Evolutionary conservation across 2,113 vertebrate genomes (phyloP).

Genomic region (Mola mola): DNA sequence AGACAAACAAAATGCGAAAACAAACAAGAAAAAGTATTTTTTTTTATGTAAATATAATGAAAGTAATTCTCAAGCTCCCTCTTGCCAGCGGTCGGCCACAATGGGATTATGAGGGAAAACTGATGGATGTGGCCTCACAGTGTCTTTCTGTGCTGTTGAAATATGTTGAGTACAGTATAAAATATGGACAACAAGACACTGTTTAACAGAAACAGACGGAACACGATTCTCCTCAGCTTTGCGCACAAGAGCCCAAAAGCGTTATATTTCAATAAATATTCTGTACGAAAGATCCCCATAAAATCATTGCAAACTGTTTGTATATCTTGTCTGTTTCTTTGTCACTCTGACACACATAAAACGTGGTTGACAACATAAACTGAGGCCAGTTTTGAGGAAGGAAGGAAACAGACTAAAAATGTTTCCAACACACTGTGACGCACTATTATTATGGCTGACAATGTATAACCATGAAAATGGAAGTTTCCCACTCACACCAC

Average conservation of each 20-base stretch:
- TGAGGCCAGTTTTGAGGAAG: slow-evolving; percentile 80
- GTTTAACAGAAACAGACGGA: slow-evolving; percentile 28
- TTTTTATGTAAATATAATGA: slow-evolving; percentile 23
- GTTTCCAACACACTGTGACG: slow-evolving; percentile 46
- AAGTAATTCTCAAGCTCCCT: slow-evolving; percentile 31
- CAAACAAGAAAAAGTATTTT: slow-evolving; percentile 12
- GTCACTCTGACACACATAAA: slow-evolving; percentile 26
- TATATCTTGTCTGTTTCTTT: not conserved
- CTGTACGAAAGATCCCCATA: slow-evolving; percentile 4
- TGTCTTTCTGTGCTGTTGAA: slow-evolving; percentile 28
- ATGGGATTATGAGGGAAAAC: slow-evolving; percentile 22
- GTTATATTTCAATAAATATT: not conserved
- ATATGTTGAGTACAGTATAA: slow-evolving; percentile 52
- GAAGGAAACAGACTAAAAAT: slow-evolving; percentile 61
- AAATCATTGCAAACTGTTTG: slow-evolving; percentile 25
- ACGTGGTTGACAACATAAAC: slow-evolving; percentile 58
- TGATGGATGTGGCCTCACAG: slow-evolving; percentile 37
- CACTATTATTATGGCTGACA: not conserved
- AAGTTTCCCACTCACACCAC: slow-evolving; percentile 1
- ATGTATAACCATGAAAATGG: slow-evolving; percentile 12
- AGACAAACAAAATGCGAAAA: slow-evolving; percentile 28
- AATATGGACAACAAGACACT: slow-evolving; percentile 10
- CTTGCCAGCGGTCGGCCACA: slow-evolving; percentile 36
- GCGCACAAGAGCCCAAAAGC: too few relatives aligned
- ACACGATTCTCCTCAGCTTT: slow-evolving; percentile 18